Conservation (phyloP, 1,140 invertebrate species). For the Lordiphosa collinella region DNA sequence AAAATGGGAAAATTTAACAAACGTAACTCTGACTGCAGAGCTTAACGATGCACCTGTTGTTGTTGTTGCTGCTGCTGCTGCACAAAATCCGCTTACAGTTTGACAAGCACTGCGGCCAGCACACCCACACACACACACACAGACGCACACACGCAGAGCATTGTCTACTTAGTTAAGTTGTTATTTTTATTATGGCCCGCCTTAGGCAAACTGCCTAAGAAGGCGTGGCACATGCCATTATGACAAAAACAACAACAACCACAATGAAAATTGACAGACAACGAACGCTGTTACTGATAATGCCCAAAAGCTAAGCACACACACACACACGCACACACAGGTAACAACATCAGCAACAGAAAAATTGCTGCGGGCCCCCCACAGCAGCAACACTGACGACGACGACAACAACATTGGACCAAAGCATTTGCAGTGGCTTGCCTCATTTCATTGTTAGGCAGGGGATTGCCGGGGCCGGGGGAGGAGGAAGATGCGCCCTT, state of each 20-base stretch:
- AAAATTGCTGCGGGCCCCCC: conserved; percentile 5
- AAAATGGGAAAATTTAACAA: conserved; percentile 40
- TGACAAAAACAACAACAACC: conserved; percentile 32
- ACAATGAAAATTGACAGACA: conserved; percentile 17
- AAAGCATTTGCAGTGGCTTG: conserved; percentile 29
- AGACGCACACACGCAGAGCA: conserved; percentile 4
- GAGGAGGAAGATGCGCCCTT: neutral
- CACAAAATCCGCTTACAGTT: conserved; percentile 67
- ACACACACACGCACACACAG: neutral
- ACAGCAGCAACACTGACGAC: neutral
- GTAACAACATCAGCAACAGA: neutral
- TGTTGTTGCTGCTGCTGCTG: conserved; percentile 14
- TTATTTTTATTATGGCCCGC: conserved; percentile 65
- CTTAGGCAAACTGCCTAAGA: conserved; percentile 19
- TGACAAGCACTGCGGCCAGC: conserved; percentile 34
- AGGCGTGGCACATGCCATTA: conserved; percentile 48
- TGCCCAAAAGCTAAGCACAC: too few species aligned
- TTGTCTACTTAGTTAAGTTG: conserved; percentile 69
- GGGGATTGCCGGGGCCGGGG: neutral
- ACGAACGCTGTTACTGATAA: neutral
- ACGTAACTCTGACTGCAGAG: conserved; percentile 49
- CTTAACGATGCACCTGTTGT: conserved; percentile 40
- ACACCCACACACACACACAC: conserved; percentile 12
- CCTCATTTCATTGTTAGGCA: conserved; percentile 22
- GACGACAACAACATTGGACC: conserved; percentile 3